phyloP scores from a whole-genome alignment of 2,888 invertebrate species.

The Aleiodes leptofemur region DNA sequence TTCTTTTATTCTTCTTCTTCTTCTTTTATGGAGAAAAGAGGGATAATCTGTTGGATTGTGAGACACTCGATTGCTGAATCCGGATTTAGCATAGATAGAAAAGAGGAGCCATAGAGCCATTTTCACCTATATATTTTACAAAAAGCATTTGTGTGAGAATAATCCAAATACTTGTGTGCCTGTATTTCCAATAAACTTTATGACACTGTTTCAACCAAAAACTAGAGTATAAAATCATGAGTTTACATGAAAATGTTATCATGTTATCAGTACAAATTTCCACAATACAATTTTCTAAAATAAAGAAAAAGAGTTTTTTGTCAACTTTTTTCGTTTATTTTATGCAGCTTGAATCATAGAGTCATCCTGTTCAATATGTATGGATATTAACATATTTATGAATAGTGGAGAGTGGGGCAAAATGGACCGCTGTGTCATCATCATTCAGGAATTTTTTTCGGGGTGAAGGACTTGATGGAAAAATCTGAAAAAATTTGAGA shows the following conservation, averaged over 20 bases:
- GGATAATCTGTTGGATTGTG: slow-evolving; percentile 34
- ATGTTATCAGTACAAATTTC: background rate
- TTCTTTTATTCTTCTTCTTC: background rate
- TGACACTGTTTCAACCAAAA: background rate
- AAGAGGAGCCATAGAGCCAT: slow-evolving; percentile 31
- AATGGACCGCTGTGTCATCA: too few relatives aligned
- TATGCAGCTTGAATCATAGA: too few relatives aligned
- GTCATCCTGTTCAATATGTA: too few relatives aligned
- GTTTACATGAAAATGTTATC: slow-evolving; percentile 6
- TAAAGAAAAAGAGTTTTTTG: too few relatives aligned
- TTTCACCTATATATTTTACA: slow-evolving; percentile 18
- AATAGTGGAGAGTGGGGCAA: too few relatives aligned
- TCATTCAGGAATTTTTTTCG: too few relatives aligned
- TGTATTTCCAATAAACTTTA: slow-evolving; percentile 4
- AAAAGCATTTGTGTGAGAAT: slow-evolving; percentile 17
- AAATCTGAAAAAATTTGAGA: too few relatives aligned
- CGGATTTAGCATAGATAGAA: slow-evolving; percentile 50
- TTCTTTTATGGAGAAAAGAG: background rate
- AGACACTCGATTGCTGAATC: slow-evolving; percentile 43
- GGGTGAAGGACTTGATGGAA: too few relatives aligned
- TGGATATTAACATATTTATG: too few relatives aligned
- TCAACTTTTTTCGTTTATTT: too few relatives aligned
- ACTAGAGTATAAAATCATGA: background rate
- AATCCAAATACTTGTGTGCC: slow-evolving; percentile 29
- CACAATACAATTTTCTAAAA: background rate